Evolutionary conservation across 2,113 vertebrate species (phyloP), one percentile per base, ranked within the genome.

Genomic region (Oreamnos americanus): DNA sequence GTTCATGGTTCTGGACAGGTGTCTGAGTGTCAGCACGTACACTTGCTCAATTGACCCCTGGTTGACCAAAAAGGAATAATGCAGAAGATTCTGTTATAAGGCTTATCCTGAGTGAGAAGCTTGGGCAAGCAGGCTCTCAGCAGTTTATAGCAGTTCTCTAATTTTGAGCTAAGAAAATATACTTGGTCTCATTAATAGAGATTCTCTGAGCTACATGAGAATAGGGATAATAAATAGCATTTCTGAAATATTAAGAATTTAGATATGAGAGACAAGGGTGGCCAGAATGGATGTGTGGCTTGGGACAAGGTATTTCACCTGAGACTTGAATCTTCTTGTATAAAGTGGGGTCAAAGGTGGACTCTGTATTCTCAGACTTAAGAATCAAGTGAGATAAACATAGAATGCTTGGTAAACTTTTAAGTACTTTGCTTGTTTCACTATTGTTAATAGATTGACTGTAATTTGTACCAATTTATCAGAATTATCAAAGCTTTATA

Each of bases 401-500:
- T 7, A 39, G 8, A 85, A 55, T 62, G 2, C n/a, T 81, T 81
- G n/a, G 76, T 62, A 21, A 62, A 57, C 19, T 26, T 57, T 55
- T 23, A 62, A 64, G 57, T 33, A 60, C 39, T 79, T 81, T 17
- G 0, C 30, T 91, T 92, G 79, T 94, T 95, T 89, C 45, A 17
- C 19, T 60, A 16, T 33, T 82, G 2, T 76, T 87, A 53, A 16
- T 74, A 88, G 76, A 83, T 16, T 92, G 71, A 79, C 47, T 82
- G 60, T 92, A 53, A 90, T 94, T 79, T 60, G 64, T 30, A 90
- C 28, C 13, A 74, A 45, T 84, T 90, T 12, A 57, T 71, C 84
- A 53, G 43, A 83, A 90, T 92, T 90, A 26, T 11, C 74, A 84
- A 95, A 92, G 33, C 60, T 87, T 90, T 83, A 33, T 6, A 90